Evolutionary conservation across 2,797 vertebrate genomes (phyloP).

Genomic region (Periparus ater): DNA sequence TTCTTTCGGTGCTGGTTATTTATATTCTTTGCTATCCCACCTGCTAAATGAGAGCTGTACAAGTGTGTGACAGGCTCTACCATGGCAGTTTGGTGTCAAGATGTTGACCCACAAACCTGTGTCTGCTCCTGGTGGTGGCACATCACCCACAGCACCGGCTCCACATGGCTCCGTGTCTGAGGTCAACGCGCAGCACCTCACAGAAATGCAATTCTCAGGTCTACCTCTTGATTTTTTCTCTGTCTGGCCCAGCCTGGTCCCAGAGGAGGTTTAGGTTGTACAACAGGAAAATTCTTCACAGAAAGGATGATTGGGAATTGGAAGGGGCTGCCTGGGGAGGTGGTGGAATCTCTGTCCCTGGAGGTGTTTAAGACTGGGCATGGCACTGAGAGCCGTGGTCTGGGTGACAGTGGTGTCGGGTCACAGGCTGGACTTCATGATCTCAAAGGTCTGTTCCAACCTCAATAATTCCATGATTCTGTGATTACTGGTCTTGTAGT

Average conservation of each 20-base stretch:
- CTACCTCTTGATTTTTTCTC: background rate
- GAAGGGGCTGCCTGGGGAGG: background rate
- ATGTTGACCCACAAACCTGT: background rate
- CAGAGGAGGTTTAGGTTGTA: background rate
- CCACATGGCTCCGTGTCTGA: rapidly evolving
- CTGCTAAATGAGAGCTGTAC: background rate
- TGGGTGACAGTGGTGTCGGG: background rate
- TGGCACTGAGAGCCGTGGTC: background rate
- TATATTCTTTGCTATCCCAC: background rate
- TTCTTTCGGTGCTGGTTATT: background rate
- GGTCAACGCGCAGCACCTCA: rapidly evolving
- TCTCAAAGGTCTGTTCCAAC: background rate
- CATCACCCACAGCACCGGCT: rapidly evolving
- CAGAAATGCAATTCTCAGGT: background rate
- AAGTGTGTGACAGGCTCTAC: background rate
- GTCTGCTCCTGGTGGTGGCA: background rate
- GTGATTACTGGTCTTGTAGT: background rate
- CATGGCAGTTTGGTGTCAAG: background rate
- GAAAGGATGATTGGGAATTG: background rate
- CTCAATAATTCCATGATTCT: background rate
- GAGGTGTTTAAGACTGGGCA: background rate
- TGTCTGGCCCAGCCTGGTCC: background rate
- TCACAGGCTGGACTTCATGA: background rate
- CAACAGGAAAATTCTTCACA: background rate
- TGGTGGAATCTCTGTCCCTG: background rate